Conservation (phyloP, 2,797 vertebrate genomes). For the Peromyscus eremicus region DNA sequence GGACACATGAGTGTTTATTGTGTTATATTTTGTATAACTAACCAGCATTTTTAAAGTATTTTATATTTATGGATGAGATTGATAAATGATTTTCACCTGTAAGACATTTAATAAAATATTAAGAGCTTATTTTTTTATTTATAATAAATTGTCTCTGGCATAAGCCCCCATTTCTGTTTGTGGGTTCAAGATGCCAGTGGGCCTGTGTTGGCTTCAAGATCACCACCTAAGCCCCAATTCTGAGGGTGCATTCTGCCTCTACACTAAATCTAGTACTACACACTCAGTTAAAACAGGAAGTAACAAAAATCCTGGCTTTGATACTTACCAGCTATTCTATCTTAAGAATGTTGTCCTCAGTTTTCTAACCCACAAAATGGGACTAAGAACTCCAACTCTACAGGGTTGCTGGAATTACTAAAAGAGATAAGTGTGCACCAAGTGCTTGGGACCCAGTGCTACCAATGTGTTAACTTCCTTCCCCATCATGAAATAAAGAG, state of each 20-base stretch:
- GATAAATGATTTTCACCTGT: background rate
- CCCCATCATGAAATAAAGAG: constrained; percentile 33
- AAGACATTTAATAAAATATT: background rate
- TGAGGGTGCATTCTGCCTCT: background rate
- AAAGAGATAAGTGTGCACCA: background rate
- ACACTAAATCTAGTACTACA: background rate
- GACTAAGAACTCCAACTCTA: background rate
- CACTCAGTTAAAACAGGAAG: background rate
- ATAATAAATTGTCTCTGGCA: background rate
- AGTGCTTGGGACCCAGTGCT: background rate
- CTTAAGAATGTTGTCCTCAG: background rate
- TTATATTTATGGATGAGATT: background rate
- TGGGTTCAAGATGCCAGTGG: background rate
- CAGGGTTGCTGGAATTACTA: background rate
- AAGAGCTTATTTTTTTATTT: background rate
- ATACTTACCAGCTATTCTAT: background rate
- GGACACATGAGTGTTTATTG: background rate
- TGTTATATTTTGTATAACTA: background rate
- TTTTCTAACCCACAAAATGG: constrained; percentile 11
- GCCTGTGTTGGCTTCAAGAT: background rate
- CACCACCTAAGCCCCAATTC: background rate
- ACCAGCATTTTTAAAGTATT: background rate
- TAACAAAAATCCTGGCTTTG: background rate
- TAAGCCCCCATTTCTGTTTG: background rate
- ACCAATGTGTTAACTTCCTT: background rate